Evolutionary conservation across 1,140 invertebrate species (phyloP).

Genomic region (Oryctes rhinoceros): DNA sequence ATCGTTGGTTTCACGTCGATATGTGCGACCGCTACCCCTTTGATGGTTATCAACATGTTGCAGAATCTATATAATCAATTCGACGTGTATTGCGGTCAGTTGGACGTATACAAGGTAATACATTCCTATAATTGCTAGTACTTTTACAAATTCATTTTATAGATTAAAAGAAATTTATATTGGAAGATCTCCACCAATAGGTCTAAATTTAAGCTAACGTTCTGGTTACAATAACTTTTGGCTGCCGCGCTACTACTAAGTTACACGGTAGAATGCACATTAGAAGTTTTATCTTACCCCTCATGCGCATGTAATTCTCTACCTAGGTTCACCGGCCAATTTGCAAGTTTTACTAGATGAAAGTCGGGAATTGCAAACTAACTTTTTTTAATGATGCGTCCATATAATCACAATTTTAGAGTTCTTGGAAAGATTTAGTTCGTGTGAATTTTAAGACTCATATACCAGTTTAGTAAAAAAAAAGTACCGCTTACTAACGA

Average conservation of each 20-base stretch:
- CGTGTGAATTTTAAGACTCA: too few species aligned
- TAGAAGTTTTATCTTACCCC: not conserved
- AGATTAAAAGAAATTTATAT: too few species aligned
- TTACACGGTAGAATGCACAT: not conserved
- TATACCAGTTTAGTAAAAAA: too few species aligned
- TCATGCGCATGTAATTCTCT: too few species aligned
- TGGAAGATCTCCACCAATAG: not conserved
- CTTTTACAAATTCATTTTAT: not conserved
- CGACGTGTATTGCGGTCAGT: constrained; percentile 86
- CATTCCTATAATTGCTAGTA: not conserved
- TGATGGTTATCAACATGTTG: constrained; percentile 95
- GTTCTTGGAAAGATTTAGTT: too few species aligned
- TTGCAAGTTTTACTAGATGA: too few species aligned
- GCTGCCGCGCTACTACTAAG: not conserved
- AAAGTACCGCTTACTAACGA: too few species aligned
- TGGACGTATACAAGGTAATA: constrained; percentile 90
- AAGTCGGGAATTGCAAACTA: too few species aligned
- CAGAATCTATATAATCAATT: constrained; percentile 92
- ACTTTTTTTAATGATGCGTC: too few species aligned
- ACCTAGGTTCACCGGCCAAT: too few species aligned
- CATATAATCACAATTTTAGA: too few species aligned
- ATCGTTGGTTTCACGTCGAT: constrained; percentile 97
- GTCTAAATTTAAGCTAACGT: not conserved
- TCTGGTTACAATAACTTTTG: not conserved
- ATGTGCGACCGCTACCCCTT: constrained; percentile 87